Conservation (phyloP, 2,113 vertebrate genomes). For the Phylloscopus trochilus region DNA sequence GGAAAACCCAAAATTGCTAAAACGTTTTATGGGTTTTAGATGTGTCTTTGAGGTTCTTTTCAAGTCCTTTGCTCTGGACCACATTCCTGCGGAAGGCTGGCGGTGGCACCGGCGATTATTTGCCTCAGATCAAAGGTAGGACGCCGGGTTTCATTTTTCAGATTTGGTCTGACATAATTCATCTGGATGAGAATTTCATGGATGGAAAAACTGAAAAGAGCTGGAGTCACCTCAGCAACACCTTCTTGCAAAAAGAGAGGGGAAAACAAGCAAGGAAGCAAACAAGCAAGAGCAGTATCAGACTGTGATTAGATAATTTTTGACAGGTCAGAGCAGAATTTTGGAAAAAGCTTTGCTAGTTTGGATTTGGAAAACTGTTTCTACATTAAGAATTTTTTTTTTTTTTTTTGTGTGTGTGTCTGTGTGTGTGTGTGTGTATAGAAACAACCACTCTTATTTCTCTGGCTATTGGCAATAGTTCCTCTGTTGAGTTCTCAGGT, state of each 20-base stretch:
- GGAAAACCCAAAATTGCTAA: not conserved
- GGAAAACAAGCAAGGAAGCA: not conserved
- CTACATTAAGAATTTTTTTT: not conserved
- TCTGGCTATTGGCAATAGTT: not conserved
- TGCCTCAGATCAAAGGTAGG: not conserved
- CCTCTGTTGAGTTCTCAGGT: not conserved
- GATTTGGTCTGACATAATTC: not conserved
- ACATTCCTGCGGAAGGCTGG: not conserved
- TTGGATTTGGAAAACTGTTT: not conserved
- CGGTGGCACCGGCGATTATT: not conserved
- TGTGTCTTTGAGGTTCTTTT: conserved; percentile 1
- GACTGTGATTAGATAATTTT: not conserved
- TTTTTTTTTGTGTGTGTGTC: not conserved
- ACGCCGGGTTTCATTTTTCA: fast-evolving
- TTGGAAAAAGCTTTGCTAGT: not conserved
- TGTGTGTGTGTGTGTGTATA: not conserved
- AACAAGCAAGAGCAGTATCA: not conserved
- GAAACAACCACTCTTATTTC: not conserved
- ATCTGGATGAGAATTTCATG: not conserved
- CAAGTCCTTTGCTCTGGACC: not conserved
- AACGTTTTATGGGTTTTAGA: conserved; percentile 10
- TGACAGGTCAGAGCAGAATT: not conserved
- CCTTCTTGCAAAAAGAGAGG: not conserved
- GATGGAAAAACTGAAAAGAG: not conserved
- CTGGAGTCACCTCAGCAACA: not conserved